Base-by-base conservation (phyloP, 2,113 vertebrate genomes). In the Tauraco erythrolophus region DNA sequence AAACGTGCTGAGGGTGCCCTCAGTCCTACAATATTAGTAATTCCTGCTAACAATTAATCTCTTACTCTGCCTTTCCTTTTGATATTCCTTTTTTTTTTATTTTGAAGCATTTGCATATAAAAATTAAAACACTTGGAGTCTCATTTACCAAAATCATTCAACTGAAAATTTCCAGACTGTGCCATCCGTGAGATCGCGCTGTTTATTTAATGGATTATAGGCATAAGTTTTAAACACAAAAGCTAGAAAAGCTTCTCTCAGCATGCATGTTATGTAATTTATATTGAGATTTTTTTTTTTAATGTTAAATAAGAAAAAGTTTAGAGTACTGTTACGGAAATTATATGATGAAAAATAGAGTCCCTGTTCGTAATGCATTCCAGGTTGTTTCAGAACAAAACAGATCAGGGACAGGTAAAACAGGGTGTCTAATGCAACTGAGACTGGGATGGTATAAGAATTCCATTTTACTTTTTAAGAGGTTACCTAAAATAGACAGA, bases 111-210 rank as follows among this genome's bases (percentile, higher is more conserved):
- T 84, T 46, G 11, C 22, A 4, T 10, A 10, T 17, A 39, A 57
- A 81, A 75, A 69, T 83, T 6, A 37, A 80, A 57, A n/a, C 18
- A 2, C 10, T 62, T 35, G 14, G 54, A 64, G 30, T 46, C 22
- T 41, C 30, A 10, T 28, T 78, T 60, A 9, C 56, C 43, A 27
- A 15, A 89, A 64, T 23, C 53, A 65, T 79, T 82, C 53, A 69
- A 0, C 53, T 88, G 74, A 65, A 46, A 85, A 69, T 72, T 85
- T 65, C 30, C 37, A 50, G 60, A 0, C 68, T 22, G 7, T n/a
- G 21, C 54, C 25, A 11, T 80, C 35, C 1, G 0, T 66, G 57
- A 71, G 79, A 51, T 80, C 4, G 0, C 11, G 1, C 48, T 70
- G 46, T 75, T 85, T 71, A 18, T 79, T 84, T 82, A 64, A 48